Evolutionary conservation across 1,140 invertebrate species (phyloP).

Genomic region (Drosophila bifasciata): DNA sequence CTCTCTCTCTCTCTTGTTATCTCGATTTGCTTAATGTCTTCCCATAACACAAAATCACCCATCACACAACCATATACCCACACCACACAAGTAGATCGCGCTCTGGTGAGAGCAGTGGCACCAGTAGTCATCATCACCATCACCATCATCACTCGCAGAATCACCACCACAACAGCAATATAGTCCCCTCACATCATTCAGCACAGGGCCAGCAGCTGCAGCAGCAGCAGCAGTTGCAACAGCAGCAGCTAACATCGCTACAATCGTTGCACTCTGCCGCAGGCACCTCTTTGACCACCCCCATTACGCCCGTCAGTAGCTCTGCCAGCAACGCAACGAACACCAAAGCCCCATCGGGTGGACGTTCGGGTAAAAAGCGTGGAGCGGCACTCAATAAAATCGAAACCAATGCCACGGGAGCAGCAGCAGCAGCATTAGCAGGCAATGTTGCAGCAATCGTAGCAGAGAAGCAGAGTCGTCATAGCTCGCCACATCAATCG

Average conservation of each 20-base stretch:
- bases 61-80: neutral
- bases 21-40: slow-evolving; percentile 63
- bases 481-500: slow-evolving; percentile 58
- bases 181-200: slow-evolving; percentile 26
- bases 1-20: slow-evolving; percentile 52
- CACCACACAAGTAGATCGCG: slow-evolving; percentile 68
- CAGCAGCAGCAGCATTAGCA: slow-evolving; percentile 20
- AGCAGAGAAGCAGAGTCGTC: slow-evolving; percentile 61
- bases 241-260: slow-evolving; percentile 45
- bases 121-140: slow-evolving; percentile 68
- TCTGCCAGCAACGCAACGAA: slow-evolving; percentile 9
- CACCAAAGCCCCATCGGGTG: slow-evolving; percentile 55
- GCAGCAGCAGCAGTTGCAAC: slow-evolving; percentile 45
- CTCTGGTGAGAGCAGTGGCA: slow-evolving; percentile 78
- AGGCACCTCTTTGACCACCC: slow-evolving; percentile 23
- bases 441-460: slow-evolving; percentile 13
- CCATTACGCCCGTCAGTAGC: slow-evolving; percentile 26
- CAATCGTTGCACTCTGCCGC: slow-evolving; percentile 42
- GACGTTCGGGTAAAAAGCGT: slow-evolving; percentile 77
- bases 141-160: slow-evolving; percentile 52
- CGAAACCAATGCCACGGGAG: slow-evolving; percentile 16
- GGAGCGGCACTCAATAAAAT: slow-evolving; percentile 55
- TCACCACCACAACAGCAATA: slow-evolving; percentile 51
- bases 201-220: slow-evolving; percentile 43
- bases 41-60: slow-evolving; percentile 23